Evolutionary conservation across 2,888 invertebrate species (phyloP), one percentile per base, ranked within the genome.

Genomic region (Pandemis cinnamomeana): DNA sequence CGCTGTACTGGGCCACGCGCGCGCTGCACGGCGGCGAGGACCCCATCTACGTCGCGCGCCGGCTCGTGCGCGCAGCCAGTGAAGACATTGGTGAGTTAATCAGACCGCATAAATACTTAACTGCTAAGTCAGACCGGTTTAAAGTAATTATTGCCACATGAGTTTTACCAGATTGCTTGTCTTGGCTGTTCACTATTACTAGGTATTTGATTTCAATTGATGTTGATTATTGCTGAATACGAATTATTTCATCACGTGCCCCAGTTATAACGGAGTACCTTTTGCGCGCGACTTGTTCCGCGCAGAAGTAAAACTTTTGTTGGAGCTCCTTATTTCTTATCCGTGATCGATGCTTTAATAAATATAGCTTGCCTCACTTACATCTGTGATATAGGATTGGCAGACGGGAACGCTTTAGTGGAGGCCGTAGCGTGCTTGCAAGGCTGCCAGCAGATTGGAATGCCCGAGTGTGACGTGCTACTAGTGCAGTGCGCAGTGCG

Each of bases 21-120:
- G 97, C 97, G 95, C 89, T 98, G 79, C 95, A 95, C 75, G 96
- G 96, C 15, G 98, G 98, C 11, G 98, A 98, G 87, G 97, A 97
- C 86, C 97, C 97, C 0, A 84, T 96, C 68, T 97, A 95, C 84
- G 95, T 98, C 67, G 97, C 97, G 3, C 93, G 98, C 42, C 90
- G 98, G 78, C 92, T 98, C 72, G 95, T 98, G 7, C 91, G 97
- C 77, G 95, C 95, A 73, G 97, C 97, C 13, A 95, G 96, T 83
- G 98, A 98, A 92, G 97, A 98, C 87, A 95, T 98, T 75, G 97
- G 97, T 95, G 87, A 76, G 61, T 41, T 3, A 2, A 36, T 36
- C 27, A 36, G 3, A 36, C 27, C 27, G 4, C 2, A 36, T 2
- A 36, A 36, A 36, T 36, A 36, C 27, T 36, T 36, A 36, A 36